Conservation (phyloP, 1,140 invertebrate genomes). For the Heterodera carotae region DNA sequence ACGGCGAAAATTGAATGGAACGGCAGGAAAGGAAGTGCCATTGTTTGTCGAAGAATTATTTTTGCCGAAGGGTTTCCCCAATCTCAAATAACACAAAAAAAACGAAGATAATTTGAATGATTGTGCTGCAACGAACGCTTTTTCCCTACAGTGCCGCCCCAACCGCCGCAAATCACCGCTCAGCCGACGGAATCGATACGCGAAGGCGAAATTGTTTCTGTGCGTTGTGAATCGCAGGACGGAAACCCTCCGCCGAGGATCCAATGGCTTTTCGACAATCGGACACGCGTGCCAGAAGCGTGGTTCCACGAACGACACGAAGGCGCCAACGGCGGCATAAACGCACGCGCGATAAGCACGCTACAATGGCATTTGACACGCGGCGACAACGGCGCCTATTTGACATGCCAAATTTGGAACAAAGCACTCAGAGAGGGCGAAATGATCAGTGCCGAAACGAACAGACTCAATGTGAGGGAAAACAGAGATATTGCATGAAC, state of each 20-base stretch:
- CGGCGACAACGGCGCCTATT: slow-evolving; percentile 45
- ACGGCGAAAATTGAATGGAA: background rate
- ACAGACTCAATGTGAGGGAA: slow-evolving; percentile 40
- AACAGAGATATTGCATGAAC: background rate
- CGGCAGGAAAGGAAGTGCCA: background rate
- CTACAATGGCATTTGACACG: slow-evolving; percentile 39
- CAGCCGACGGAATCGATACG: slow-evolving; percentile 39
- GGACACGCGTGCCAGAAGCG: slow-evolving; percentile 38
- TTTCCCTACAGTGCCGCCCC: slow-evolving; percentile 41
- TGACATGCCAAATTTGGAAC: slow-evolving; percentile 50
- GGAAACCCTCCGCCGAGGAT: slow-evolving; percentile 46
- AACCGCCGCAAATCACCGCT: slow-evolving; percentile 29
- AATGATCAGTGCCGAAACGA: slow-evolving; percentile 22
- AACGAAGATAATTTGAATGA: background rate
- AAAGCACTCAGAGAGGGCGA: slow-evolving; percentile 38
- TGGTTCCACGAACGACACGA: slow-evolving; percentile 35
- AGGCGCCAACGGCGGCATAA: background rate
- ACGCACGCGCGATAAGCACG: background rate
- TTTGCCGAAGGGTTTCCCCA: slow-evolving; percentile 8
- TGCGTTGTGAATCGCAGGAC: slow-evolving; percentile 41
- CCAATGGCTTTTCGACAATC: slow-evolving; percentile 48
- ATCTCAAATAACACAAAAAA: background rate
- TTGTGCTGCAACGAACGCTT: slow-evolving; percentile 1
- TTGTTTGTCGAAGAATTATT: slow-evolving; percentile 12
- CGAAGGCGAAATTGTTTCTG: slow-evolving; percentile 43